Conservation (phyloP, 2,797 vertebrate species). For the Allobates femoralis region DNA sequence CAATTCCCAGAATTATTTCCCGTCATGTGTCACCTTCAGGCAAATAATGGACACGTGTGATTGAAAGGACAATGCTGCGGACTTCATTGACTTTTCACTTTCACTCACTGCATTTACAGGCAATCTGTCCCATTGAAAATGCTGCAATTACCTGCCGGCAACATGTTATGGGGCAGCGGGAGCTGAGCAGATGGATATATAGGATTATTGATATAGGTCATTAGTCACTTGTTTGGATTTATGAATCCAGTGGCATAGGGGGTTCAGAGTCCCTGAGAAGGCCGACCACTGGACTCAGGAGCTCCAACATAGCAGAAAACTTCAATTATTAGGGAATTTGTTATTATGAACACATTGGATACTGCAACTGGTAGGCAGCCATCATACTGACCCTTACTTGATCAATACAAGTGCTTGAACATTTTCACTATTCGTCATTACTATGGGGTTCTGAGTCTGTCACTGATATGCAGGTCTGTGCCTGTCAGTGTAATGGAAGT, state of each 20-base stretch:
- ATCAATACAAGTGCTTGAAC: no score
- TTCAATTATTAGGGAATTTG: no score
- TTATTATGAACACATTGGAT: no score
- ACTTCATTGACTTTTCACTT: not conserved
- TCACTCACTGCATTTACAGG: not conserved
- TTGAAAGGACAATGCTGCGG: not conserved
- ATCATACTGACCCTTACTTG: no score
- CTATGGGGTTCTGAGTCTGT: not conserved
- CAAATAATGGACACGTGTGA: not conserved
- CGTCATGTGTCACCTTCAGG: not conserved
- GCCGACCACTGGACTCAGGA: not conserved
- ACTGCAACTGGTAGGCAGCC: no score
- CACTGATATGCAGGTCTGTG: not conserved
- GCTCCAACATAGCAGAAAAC: not conserved
- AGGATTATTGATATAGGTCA: not conserved
- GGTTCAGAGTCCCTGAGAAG: not conserved
- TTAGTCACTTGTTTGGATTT: not conserved
- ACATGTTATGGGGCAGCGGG: not conserved
- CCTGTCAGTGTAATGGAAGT: no score
- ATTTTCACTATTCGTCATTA: not conserved
- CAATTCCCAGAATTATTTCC: constrained; percentile 20
- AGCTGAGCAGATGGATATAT: not conserved
- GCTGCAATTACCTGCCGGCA: not conserved
- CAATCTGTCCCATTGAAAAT: not conserved
- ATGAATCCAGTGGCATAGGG: not conserved